Evolutionary conservation across 1,140 invertebrate species (phyloP).

Genomic region (Temnothorax longispinosus): DNA sequence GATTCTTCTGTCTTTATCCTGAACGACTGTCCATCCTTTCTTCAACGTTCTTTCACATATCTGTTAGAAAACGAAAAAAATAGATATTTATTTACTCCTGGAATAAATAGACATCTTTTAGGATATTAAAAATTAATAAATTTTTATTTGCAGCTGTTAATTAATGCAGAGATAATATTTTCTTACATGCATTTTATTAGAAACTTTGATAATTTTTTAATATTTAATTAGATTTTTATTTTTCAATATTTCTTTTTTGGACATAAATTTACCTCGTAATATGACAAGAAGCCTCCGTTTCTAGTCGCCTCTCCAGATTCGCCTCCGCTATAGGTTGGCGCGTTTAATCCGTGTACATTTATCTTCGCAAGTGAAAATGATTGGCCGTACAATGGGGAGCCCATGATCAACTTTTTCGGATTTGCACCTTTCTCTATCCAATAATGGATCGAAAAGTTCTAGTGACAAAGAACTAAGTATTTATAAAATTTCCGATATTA

Average conservation of each 20-base stretch:
- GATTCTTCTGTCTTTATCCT: conserved; percentile 79
- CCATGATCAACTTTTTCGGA: conserved; percentile 88
- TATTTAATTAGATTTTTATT: neutral
- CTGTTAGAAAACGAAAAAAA: conserved; percentile 44
- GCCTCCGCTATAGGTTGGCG: conserved; percentile 85
- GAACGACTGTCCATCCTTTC: conserved; percentile 86
- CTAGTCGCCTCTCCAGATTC: conserved; percentile 88
- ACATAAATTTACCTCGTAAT: conserved; percentile 89
- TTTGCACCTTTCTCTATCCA: conserved; percentile 85
- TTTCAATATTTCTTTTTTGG: neutral
- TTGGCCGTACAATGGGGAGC: conserved; percentile 89
- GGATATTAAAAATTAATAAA: too few species aligned
- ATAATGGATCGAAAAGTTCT: conserved; percentile 87
- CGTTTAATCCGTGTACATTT: too few species aligned
- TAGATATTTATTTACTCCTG: neutral
- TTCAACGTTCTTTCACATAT: conserved; percentile 82
- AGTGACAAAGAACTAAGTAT: neutral
- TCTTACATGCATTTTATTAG: neutral
- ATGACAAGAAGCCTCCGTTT: conserved; percentile 88
- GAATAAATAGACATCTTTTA: neutral
- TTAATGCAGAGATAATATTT: neutral
- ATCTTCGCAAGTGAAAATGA: conserved; percentile 64
- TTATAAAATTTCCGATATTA: too few species aligned
- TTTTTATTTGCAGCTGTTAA: too few species aligned
- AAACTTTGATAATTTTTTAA: neutral